A percentile compares a stretch with the other conserved stretches of the same genome.
Conservation (phyloP, 2,888 invertebrate species). For the Neocrepidodera transversa region DNA sequence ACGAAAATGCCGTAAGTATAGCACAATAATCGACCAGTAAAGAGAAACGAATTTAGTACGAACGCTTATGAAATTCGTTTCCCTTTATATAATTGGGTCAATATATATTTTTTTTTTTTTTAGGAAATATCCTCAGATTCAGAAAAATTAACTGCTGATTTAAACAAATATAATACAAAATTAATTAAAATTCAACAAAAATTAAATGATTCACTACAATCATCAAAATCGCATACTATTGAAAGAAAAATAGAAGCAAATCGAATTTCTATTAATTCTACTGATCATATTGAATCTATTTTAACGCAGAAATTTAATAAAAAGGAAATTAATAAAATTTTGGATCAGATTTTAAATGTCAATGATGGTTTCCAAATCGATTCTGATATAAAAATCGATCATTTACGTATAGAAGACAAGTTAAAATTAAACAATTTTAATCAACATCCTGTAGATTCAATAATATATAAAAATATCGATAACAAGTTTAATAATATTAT, state of each 20-base stretch:
- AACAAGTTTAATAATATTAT: slow-evolving; percentile 45
- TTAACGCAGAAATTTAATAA: slow-evolving; percentile 48
- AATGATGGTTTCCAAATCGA: slow-evolving; percentile 45
- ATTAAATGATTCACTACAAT: slow-evolving; percentile 24
- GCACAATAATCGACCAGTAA: too few relatives aligned
- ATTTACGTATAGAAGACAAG: slow-evolving; percentile 46
- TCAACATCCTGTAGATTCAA: slow-evolving; percentile 41
- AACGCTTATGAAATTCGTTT: too few relatives aligned
- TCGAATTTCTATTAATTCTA: slow-evolving; percentile 45
- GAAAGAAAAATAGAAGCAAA: slow-evolving; percentile 46
- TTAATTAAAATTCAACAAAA: slow-evolving; percentile 10
- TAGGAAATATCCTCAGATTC: background rate
- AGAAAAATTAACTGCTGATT: background rate
- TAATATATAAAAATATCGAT: slow-evolving; percentile 47
- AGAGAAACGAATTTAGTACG: too few relatives aligned
- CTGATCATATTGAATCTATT: slow-evolving; percentile 44
- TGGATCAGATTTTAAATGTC: slow-evolving; percentile 49
- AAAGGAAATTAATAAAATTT: slow-evolving; percentile 43
- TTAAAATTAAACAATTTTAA: slow-evolving; percentile 50
- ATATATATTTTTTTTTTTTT: too few relatives aligned
- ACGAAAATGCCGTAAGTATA: background rate
- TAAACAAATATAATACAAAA: slow-evolving; percentile 5
- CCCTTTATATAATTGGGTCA: too few relatives aligned
- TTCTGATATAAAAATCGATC: slow-evolving; percentile 41
- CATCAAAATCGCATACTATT: slow-evolving; percentile 33